Base-by-base conservation (phyloP, 2,797 vertebrate species). In the Champsocephalus esox region DNA sequence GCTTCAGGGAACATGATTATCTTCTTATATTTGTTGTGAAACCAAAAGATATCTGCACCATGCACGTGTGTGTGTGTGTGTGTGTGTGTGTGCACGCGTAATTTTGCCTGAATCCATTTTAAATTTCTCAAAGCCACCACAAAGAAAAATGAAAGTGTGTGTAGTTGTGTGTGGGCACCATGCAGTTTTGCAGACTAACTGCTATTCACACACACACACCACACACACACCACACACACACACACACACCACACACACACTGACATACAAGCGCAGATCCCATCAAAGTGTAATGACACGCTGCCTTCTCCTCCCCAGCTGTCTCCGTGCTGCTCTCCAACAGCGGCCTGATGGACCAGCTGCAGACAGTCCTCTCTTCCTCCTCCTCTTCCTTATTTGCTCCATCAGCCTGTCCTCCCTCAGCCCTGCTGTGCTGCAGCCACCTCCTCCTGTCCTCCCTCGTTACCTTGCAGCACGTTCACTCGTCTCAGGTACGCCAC, bases 311-410 rank as follows among this genome's bases (percentile, higher is more conserved):
- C 68, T 87, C 77, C 65, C 64, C 72, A 99, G 98, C 95, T 59
- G 93, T 97, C 73, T 96, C 95, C 66, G 94, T 97, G 88, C 89
- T 99, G 80, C 96, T 99, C 77, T 97, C 96, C 86, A 97, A 95
- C 3, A 89, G 90, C 14, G 75, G 93, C 75, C 92, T 99, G 87
- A 92, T 99, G 59, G 93, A 96, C 68, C 94, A 97, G 79, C 94
- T 99, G 80, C 95, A 98, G 93, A 94, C 95, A 67, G 66, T 95
- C 84, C 88, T 97, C 78, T 91, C 94, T 2, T 87, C 79, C 60
- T 83, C 28, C 28, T 28, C 28, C 28, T 28, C 66, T 66, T 69
- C 77, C 61, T 82, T 86, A 66, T 41, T 52, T 41, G 62, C 80
- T 73, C 61, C 85, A 49, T 87, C 86, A 48, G 77, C 45, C 70